Base-by-base conservation (phyloP, 2,113 vertebrate species). In the Orientallactaga bullata region DNA sequence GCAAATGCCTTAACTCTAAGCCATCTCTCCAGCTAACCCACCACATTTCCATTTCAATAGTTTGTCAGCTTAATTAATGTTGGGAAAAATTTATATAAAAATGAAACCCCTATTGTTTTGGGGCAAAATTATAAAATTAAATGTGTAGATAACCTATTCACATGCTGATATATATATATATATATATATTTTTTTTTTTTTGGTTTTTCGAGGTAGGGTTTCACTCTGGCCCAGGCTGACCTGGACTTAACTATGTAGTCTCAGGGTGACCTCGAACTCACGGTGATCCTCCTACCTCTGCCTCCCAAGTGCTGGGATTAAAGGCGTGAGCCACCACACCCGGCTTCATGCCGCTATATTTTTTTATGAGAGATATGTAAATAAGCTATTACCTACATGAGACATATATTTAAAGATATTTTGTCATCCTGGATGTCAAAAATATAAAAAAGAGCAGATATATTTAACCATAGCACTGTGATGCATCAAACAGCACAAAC, bases 401-500 rank as follows among this genome's bases (percentile, higher is more conserved):
- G 97, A 95, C 98, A 95, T 97, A 97, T 98, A 98, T 98, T 98
- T 98, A 98, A 98, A 97, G 96, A 97, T 97, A 98, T 97, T 63
- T 96, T 96, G 96, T 95, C 90, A 84, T 97, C 97, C 97, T 98
- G 97, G 39, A 7, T 97, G 47, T 93, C 97, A 98, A 98, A 98
- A 98, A 91, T 97, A 94, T 96, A 96, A 95, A 63, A 96, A 95
- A 97, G 98, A 97, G 60, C 0, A 93, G 95, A 97, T 97, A 65
- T 98, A 97, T 98, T 97, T 98, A 98, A 98, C 90, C 92, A 95
- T 97, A 95, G 97, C 97, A 97, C 98, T 97, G 96, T 98, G 97
- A 98, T 97, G 96, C 98, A 98, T 96, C 92, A 93, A 97, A 98
- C 91, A 98, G 97, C 97, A 98, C 97, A 98, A 98, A 96, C 93